phyloP scores from a whole-genome alignment of 1,140 invertebrate genomes.

The Sarcophaga bullata region DNA sequence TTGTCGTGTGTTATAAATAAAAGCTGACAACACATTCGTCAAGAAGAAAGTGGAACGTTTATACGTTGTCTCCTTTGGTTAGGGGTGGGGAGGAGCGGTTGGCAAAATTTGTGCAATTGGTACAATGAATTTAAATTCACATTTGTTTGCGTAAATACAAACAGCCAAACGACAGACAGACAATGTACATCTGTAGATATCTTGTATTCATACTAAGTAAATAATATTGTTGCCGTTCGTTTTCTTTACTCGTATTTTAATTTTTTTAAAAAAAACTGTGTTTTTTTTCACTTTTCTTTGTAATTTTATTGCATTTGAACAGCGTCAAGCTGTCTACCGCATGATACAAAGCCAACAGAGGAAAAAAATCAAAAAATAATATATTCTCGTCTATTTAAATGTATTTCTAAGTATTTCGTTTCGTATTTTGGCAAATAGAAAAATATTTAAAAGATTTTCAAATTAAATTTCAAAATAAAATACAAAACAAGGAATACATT shows the following conservation, averaged over 20 bases:
- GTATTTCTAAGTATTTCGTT: not conserved
- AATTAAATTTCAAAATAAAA: constrained; percentile 5
- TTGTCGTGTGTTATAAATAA: constrained; percentile 10
- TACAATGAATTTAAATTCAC: constrained; percentile 8
- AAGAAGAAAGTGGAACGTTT: constrained; percentile 26
- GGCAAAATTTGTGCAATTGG: not conserved
- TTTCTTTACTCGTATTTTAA: not conserved
- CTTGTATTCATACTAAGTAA: too few species aligned
- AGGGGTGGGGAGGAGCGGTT: not conserved
- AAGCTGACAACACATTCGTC: constrained; percentile 34
- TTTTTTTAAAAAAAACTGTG: not conserved
- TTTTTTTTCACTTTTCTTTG: not conserved
- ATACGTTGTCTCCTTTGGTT: not conserved
- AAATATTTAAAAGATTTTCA: constrained; percentile 6
- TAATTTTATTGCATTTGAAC: constrained; percentile 28
- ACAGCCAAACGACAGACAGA: too few species aligned
- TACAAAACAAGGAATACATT: not conserved
- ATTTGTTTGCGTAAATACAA: not conserved
- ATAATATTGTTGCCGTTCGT: not conserved
- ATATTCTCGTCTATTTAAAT: not conserved
- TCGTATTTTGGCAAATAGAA: not conserved
- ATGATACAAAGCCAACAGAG: not conserved
- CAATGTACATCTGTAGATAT: too few species aligned
- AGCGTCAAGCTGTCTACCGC: constrained; percentile 37
- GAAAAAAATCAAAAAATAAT: not conserved